Base-by-base conservation (phyloP, 2,888 invertebrate species). In the Drosophila neonasuta region DNA sequence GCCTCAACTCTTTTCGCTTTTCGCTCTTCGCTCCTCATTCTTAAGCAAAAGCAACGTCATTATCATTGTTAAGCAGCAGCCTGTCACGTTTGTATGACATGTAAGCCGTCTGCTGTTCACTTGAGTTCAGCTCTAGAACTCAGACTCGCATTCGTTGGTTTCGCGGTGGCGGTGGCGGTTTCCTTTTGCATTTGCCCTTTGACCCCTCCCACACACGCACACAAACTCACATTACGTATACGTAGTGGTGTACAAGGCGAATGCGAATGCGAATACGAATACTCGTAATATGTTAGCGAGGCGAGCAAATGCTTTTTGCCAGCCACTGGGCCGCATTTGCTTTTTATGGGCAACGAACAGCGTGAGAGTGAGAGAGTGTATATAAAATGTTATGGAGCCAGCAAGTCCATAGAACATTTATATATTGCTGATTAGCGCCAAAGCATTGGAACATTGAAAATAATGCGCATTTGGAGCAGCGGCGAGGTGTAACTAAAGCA, bases 51-150 rank as follows among this genome's bases (percentile, higher is more conserved):
- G 62, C 68, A 73, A 71, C 80, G 68, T 80, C 80, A 80, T 80
- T 86, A 86, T 71, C 81, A 72, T 73, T 75, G 75, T 76, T 64
- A 73, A 64, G 64, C 63, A 64, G 71, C 67, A 61, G 71, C 72
- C 61, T 63, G 48, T 74, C 67, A 67, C 71, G 86, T 67, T 68
- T 73, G 36, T n/a, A 36, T 36, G 36, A n/a, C 36, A n/a, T 36
- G 70, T 79, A 74, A 63, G 61, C 64, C 68, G 20, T 54, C 54
- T 51, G 9, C 17, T 30, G 32, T 20, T 41, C 39, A 41, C 13
- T 41, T 41, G 13, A 41, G 29, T 64, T 51, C 49, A 64, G 68
- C 54, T 79, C 36, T 36, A 4, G 6, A 2, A 36, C 9, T 32
- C 32, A 32, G 9, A 32, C 71, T 76, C 68, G 80, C 73, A 78